A percentile compares a stretch with the other conserved stretches of the same genome.
phyloP scores from a whole-genome alignment of 1,140 invertebrate species.

The Ditylenchus dipsaci region DNA sequence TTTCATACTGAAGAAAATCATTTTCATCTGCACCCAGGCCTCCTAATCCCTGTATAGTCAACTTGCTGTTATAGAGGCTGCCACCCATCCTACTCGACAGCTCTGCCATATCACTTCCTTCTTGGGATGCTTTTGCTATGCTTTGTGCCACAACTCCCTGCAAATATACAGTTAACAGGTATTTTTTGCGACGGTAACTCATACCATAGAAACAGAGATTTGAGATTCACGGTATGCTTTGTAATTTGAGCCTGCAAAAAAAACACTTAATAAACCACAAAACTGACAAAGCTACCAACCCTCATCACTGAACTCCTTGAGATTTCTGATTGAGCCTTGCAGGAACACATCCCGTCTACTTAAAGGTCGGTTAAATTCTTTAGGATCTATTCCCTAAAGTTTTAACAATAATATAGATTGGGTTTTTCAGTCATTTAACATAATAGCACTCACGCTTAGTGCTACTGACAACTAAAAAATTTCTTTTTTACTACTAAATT shows the following conservation, averaged over 20 bases:
- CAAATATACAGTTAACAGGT: too few relatives aligned
- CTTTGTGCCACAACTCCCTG: conserved; percentile 2
- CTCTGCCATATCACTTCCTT: conserved; percentile 36
- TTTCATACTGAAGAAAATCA: background rate
- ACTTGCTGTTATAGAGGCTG: conserved; percentile 45
- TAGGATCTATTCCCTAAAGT: conserved; percentile 52
- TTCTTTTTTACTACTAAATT: too few relatives aligned
- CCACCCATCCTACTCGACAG: conserved; percentile 38
- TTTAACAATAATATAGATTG: background rate
- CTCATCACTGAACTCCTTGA: conserved; percentile 55
- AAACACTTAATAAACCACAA: conserved; percentile 1
- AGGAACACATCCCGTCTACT: conserved; percentile 54
- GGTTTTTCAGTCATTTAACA: background rate
- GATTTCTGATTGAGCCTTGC: conserved; percentile 52
- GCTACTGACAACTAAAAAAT: conserved; percentile 27
- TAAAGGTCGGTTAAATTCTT: conserved; percentile 52
- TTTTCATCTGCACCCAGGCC: conserved; percentile 9
- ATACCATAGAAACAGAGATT: conserved; percentile 54
- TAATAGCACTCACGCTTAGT: conserved; percentile 35
- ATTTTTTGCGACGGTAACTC: conserved; percentile 1
- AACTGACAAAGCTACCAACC: conserved; percentile 26
- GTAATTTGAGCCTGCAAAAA: conserved; percentile 33
- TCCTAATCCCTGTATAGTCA: conserved; percentile 23
- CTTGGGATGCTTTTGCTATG: conserved; percentile 11
- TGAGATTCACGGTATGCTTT: conserved; percentile 48